These are phyloP conservation scores for Drosophila neutralis DNA, from an alignment of 2,888 invertebrate genomes.

Conservation along the genomic window DNA sequence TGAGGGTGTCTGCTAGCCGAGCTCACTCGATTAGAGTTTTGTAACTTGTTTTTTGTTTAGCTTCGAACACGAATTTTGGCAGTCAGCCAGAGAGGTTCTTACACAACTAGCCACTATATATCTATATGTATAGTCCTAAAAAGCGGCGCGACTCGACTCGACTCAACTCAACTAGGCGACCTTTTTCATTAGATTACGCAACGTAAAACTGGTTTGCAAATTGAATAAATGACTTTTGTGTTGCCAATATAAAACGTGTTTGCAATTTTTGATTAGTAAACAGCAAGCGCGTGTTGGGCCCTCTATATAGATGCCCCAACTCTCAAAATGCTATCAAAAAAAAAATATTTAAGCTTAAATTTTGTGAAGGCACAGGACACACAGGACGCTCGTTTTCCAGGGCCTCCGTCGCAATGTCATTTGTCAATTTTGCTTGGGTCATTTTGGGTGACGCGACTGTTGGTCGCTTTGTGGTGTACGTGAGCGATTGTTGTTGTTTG, in stretches of 20 bases:
- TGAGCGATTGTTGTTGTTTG: slow-evolving; percentile 52
- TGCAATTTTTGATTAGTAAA: slow-evolving; percentile 75
- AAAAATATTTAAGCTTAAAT: slow-evolving; percentile 35
- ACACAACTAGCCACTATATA: slow-evolving; percentile 23
- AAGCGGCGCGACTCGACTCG: slow-evolving; percentile 40
- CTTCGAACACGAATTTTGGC: slow-evolving; percentile 57
- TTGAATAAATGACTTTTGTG: slow-evolving; percentile 80
- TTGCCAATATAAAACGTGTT: slow-evolving; percentile 80
- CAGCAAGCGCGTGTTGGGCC: slow-evolving; percentile 36
- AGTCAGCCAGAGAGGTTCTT: slow-evolving; percentile 51
- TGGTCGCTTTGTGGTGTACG: slow-evolving; percentile 67
- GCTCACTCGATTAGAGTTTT: background rate
- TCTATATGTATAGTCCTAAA: slow-evolving; percentile 39
- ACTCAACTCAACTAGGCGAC: slow-evolving; percentile 48
- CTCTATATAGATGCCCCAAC: background rate
- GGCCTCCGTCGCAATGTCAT: slow-evolving; percentile 62
- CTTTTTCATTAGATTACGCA: slow-evolving; percentile 79
- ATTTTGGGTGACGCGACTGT: slow-evolving; percentile 44
- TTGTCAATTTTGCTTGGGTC: slow-evolving; percentile 69
- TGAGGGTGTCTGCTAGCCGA: background rate
- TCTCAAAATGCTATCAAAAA: background rate
- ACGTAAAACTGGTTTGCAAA: slow-evolving; percentile 79
- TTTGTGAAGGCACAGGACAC: slow-evolving; percentile 34
- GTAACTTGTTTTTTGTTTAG: slow-evolving; percentile 18
- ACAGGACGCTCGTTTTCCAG: slow-evolving; percentile 34